These are phyloP conservation scores for Spodoptera littoralis DNA, from an alignment of 2,888 invertebrate genomes.

Conservation along the genomic window DNA sequence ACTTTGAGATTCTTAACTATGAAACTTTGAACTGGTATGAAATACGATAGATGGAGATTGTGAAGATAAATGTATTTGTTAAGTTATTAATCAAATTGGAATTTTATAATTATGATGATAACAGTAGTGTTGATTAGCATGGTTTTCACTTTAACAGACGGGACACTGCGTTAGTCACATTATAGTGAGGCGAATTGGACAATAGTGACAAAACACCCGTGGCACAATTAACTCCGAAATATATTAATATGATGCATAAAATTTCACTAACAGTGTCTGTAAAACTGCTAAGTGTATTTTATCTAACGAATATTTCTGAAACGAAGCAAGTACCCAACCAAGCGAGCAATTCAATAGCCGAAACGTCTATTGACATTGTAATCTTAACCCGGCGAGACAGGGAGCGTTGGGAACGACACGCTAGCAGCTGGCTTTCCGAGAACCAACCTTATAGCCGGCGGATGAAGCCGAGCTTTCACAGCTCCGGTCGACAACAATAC, in stretches of 20 bases:
- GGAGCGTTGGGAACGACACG: constrained; percentile 62
- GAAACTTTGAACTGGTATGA: constrained; percentile 62
- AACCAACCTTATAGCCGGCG: constrained; percentile 72
- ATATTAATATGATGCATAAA: constrained; percentile 19
- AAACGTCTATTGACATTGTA: constrained; percentile 80
- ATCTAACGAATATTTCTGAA: constrained; percentile 61
- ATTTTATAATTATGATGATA: constrained; percentile 7
- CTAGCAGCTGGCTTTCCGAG: constrained; percentile 76
- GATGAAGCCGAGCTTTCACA: constrained; percentile 68
- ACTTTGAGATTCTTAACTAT: constrained; percentile 65
- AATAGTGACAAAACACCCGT: background rate
- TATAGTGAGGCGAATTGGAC: too few relatives aligned
- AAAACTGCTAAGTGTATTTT: constrained; percentile 52
- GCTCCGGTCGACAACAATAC: constrained; percentile 66
- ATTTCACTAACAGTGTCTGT: constrained; percentile 36
- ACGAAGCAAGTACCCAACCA: constrained; percentile 63
- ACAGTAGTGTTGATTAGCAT: background rate
- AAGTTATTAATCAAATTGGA: constrained; percentile 11
- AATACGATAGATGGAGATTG: constrained; percentile 51
- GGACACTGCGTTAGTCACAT: too few relatives aligned
- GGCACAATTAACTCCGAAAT: constrained; percentile 15
- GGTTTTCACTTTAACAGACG: too few relatives aligned
- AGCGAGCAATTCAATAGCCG: constrained; percentile 69
- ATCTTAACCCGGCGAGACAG: constrained; percentile 73
- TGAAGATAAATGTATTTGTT: constrained; percentile 54